These are phyloP conservation scores for Procavia capensis DNA, from an alignment of 2,113 vertebrate species.

Conservation along the genomic window DNA sequence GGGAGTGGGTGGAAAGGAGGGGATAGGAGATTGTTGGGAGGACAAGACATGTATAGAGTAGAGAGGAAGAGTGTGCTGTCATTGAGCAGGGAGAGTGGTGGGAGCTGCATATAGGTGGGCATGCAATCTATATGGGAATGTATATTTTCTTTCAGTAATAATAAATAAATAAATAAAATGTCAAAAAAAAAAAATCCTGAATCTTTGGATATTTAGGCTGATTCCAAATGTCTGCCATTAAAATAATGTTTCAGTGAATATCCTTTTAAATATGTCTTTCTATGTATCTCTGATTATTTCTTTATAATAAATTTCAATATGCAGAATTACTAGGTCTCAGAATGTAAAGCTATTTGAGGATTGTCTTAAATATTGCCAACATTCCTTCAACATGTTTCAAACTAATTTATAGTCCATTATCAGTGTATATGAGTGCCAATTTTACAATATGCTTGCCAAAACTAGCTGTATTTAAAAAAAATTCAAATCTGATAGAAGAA, in stretches of 20 bases:
- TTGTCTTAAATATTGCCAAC: background rate
- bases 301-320: slow-evolving; percentile 6
- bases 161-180: no score
- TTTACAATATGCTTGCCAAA: slow-evolving; percentile 10
- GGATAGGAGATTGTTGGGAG: no score
- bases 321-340: slow-evolving; percentile 28
- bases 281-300: background rate
- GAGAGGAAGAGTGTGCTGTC: no score
- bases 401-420: slow-evolving; percentile 37
- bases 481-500: background rate
- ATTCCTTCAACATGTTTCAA: slow-evolving; percentile 9
- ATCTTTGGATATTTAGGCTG: background rate
- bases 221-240: background rate
- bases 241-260: background rate
- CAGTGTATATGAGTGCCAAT: slow-evolving; percentile 26
- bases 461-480: background rate
- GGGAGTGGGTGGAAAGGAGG: no score
- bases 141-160: no score
- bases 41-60: no score
- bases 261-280: background rate
- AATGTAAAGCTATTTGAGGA: background rate
- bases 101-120: no score
- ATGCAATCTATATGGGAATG: no score
- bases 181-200: no score
- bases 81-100: no score